These are phyloP conservation scores for Neosilurus hyrtlii DNA, from an alignment of 2,797 vertebrate species.

Conservation along the genomic window DNA sequence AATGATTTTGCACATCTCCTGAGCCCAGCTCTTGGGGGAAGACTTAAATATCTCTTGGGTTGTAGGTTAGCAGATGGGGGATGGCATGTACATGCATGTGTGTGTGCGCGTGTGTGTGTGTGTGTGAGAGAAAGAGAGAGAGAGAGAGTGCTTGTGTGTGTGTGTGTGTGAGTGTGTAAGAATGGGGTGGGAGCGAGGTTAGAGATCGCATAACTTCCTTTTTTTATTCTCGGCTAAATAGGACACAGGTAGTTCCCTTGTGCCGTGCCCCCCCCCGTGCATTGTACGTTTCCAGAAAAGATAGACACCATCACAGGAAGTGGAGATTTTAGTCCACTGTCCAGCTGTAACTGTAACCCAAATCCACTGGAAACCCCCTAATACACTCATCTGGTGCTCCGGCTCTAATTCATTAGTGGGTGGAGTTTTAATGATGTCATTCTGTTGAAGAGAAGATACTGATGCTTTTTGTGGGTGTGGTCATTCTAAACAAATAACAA, in stretches of 20 bases:
- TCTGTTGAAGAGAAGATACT: background rate
- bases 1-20: slow-evolving; percentile 7
- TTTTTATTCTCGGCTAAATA: background rate
- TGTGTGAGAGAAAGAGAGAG: background rate
- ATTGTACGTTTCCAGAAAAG: background rate
- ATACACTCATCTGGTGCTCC: background rate
- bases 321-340: background rate
- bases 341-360: background rate
- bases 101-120: background rate
- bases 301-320: background rate
- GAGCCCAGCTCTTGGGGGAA: background rate
- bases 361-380: background rate
- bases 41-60: slow-evolving; percentile 24
- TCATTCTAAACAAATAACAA: background rate
- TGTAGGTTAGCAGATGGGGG: background rate
- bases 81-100: background rate
- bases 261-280: background rate
- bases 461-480: background rate
- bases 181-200: background rate
- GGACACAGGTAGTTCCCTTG: background rate
- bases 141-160: background rate
- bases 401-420: background rate
- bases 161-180: no score
- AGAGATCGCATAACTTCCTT: background rate
- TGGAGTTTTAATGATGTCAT: background rate